Percentiles rank a stretch among this genome's conserved stretches.
Conservation (phyloP, 2,113 vertebrate species). For the Oreotrochilus melanogaster region DNA sequence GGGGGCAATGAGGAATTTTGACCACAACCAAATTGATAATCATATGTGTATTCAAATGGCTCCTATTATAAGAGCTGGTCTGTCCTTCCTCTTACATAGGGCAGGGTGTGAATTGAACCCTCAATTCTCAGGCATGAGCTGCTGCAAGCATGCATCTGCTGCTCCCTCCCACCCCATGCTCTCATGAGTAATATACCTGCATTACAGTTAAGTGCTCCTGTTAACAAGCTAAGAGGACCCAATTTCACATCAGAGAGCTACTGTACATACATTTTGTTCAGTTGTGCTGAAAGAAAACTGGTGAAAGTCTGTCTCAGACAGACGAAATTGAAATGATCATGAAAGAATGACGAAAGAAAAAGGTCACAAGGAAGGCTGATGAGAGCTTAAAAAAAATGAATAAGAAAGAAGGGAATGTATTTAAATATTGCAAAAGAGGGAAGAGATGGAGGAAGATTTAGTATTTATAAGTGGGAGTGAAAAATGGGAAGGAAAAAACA, state of each 20-base stretch:
- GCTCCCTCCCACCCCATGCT: not conserved
- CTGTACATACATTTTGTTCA: not conserved
- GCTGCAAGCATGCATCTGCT: not conserved
- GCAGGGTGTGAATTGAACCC: not conserved
- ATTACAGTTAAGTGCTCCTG: not conserved
- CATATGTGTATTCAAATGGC: fast-evolving
- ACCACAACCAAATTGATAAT: not conserved
- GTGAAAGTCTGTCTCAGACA: not conserved
- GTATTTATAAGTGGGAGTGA: not conserved
- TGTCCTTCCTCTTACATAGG: not conserved
- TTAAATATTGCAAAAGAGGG: not conserved
- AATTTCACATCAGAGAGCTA: not conserved
- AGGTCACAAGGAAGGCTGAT: not conserved
- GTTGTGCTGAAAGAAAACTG: not conserved
- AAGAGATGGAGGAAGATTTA: not conserved
- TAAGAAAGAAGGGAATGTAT: not conserved
- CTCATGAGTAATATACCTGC: not conserved
- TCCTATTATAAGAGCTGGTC: not conserved
- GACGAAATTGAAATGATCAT: not conserved
- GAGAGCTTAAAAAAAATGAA: not conserved
- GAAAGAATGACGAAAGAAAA: not conserved
- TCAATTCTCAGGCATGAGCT: not conserved
- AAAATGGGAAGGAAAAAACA: conserved; percentile 10
- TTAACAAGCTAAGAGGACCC: not conserved
- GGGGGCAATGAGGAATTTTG: too few relatives aligned